Evolutionary conservation across 2,888 invertebrate species (phyloP), one percentile per base, ranked within the genome.

Genomic region (Chironomus tentans): DNA sequence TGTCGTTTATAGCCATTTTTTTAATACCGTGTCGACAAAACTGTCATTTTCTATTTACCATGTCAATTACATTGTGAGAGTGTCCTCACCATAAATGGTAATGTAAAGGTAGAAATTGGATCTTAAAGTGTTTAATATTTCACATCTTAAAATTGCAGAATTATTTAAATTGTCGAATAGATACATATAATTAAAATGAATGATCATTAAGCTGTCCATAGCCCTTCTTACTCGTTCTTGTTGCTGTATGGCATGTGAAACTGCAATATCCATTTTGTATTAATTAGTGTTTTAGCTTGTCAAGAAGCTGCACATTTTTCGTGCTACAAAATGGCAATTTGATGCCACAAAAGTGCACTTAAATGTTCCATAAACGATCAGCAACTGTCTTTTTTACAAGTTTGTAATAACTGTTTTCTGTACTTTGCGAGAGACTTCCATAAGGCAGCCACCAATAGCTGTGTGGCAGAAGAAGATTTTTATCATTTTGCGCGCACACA

Each of bases 231-330:
- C 56, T 56, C 62, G 62, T 68, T 68, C 56, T 68, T 10, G 28
- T 28, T 4, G n/a, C n/a, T 48, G 0, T 12, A 15, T 50, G 4
- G 50, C 50, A 38, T 38, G 38, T 38, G 38, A 38, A 38, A 56
- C 56, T 56, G 56, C 18, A 56, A 56, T 56, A 56, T 56, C n/a
- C 56, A 56, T 56, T 56, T 56, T 56, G 70, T 70, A 70, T 71
- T 56, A 71, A 71, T 71, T 71, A 56, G 50, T 50, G 56, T 71
- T 71, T 48, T 24, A 24, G 21, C 24, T 71, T 56, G 56, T 56
- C 56, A 56, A 18, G 56, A 56, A 56, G 15, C n/a, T 38, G 38
- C 38, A 38, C 38, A 38, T 38, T 38, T 38, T 15, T 56, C 56
- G 56, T 56, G 56, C 56, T 56, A 18, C 38, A 38, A 56, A 56